Base-by-base conservation (phyloP, 2,113 vertebrate genomes). In the Zosterops lateralis region DNA sequence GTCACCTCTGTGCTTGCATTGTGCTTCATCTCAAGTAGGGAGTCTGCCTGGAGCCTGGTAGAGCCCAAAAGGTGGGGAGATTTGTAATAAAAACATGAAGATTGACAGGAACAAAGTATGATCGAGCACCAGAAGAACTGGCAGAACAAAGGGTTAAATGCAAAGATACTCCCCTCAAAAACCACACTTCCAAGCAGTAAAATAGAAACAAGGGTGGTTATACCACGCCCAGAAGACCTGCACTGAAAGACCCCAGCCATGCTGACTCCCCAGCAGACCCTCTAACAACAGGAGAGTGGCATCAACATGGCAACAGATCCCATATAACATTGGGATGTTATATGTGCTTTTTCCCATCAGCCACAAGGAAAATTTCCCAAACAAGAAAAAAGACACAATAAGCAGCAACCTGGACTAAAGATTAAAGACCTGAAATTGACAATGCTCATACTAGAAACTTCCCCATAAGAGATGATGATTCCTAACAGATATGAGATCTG, bases 261-360 rank as follows among this genome's bases (percentile, higher is more conserved):
- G 13, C 3, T 0, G 0, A 40, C 12, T 44, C 9, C 36, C 25
- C 56, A 64, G 17, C 71, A 93, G 38, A 58, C 3, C 28, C 28
- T 66, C 25, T 38, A 66, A 56, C 16, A 76, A 8, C 13, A 51
- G 36, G 32, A 75, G 10, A 17, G 16, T 34, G 24, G 24, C 40
- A 77, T 3, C 1, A 0, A 2, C n/a, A 17, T 7, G 7, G 12
- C 36, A 79, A 29, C 7, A 36, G 45, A 58, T 16, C 10, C 53
- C 17, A 8, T 10, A 4, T 1, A 57, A 13, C 9, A 28, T 17
- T 40, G 3, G 20, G 9, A 10, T 38, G 36, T 38, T 38, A n/a
- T 14, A 5, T 28, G 5, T 25, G 9, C 3, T 36, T 84, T 84
- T 54, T 13, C 56, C 9, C 8, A 24, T 32, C 57, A 73, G 3